Evolutionary conservation across 2,113 vertebrate genomes (phyloP).

Genomic region (Percopsis transmontana): DNA sequence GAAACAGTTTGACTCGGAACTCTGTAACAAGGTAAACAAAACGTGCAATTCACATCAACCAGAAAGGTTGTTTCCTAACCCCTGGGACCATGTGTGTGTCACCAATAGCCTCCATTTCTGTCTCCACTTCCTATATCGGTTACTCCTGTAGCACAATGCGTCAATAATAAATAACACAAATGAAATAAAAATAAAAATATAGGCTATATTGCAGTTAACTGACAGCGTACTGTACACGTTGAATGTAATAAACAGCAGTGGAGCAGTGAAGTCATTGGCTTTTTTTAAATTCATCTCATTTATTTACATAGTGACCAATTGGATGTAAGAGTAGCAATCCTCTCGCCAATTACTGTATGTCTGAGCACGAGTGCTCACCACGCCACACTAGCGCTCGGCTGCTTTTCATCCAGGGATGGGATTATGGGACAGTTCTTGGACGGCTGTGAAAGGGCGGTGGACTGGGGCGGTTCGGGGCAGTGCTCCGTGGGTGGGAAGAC

Average conservation of each 20-base stretch:
- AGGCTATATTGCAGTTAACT: too few species aligned
- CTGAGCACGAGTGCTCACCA: slow-evolving; percentile 58
- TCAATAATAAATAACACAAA: too few species aligned
- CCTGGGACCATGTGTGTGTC: too few species aligned
- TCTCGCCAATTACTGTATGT: slow-evolving; percentile 66
- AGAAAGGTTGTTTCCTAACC: too few species aligned
- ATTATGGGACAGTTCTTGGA: slow-evolving; percentile 65
- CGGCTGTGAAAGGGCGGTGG: slow-evolving; percentile 57
- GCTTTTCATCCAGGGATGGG: slow-evolving; percentile 68
- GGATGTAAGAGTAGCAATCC: slow-evolving; percentile 54
- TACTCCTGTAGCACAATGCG: too few species aligned
- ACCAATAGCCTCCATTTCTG: too few species aligned
- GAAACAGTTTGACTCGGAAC: not conserved
- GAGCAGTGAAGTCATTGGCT: slow-evolving; percentile 1
- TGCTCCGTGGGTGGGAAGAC: slow-evolving; percentile 73
- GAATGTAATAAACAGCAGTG: not conserved
- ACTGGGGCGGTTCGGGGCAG: slow-evolving; percentile 54
- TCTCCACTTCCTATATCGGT: too few species aligned
- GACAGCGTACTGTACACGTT: too few species aligned
- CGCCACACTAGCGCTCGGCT: slow-evolving; percentile 61
- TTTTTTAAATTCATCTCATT: slow-evolving; percentile 41
- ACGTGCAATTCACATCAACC: too few species aligned
- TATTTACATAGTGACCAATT: slow-evolving; percentile 58
- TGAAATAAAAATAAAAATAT: too few species aligned
- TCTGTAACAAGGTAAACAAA: not conserved